phyloP scores from a whole-genome alignment of 2,888 invertebrate species.

The Fragum sueziense region DNA sequence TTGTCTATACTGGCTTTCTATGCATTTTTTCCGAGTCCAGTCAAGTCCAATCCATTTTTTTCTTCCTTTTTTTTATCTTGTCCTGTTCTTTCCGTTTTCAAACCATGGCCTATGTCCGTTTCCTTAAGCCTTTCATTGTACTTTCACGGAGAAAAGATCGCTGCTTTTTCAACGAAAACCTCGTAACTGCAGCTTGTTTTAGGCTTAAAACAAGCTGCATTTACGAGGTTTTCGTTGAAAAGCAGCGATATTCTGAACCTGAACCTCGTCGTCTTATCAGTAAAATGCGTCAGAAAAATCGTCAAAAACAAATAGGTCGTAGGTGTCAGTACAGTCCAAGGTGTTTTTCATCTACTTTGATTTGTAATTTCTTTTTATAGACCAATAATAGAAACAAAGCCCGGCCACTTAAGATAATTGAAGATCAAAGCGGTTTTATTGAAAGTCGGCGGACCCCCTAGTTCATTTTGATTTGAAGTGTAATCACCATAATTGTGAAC shows the following conservation, averaged over 20 bases:
- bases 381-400: conserved; percentile 15
- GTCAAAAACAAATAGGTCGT: not conserved
- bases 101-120: too few relatives aligned
- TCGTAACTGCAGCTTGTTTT: too few relatives aligned
- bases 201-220: too few relatives aligned
- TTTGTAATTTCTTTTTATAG: not conserved
- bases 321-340: not conserved
- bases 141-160: too few relatives aligned
- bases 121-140: too few relatives aligned
- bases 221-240: too few relatives aligned
- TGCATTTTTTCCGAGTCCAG: not conserved
- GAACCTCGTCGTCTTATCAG: too few relatives aligned
- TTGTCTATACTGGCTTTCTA: too few relatives aligned
- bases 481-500: conserved; percentile 22
- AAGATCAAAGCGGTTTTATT: conserved; percentile 13
- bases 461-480: not conserved
- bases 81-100: too few relatives aligned
- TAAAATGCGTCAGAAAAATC: not conserved
- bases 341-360: not conserved
- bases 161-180: too few relatives aligned
- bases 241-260: too few relatives aligned
- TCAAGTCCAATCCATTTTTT: not conserved
- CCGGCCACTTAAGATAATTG: not conserved
- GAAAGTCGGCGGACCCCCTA: conserved; percentile 6
- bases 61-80: too few relatives aligned